phyloP scores from a whole-genome alignment of 2,888 invertebrate genomes.

The Nephrotoma appendiculata region DNA sequence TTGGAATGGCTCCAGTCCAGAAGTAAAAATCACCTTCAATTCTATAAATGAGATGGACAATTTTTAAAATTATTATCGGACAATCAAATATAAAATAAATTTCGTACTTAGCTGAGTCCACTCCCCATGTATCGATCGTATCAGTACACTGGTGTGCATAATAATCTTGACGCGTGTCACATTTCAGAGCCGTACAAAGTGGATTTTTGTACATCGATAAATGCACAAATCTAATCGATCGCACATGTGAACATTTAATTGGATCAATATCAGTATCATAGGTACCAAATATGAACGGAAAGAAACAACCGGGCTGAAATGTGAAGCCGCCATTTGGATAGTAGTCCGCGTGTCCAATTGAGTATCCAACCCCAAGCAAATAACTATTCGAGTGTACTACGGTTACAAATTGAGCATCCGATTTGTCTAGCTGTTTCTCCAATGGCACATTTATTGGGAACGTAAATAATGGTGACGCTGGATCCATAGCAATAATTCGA shows the following conservation, averaged over 20 bases:
- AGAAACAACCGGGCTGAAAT: background rate
- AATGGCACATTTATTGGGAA: conserved; percentile 24
- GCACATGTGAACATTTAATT: background rate
- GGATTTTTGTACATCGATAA: background rate
- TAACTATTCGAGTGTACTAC: conserved; percentile 24
- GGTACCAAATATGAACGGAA: background rate
- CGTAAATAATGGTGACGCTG: conserved; percentile 29
- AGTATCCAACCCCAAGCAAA: background rate
- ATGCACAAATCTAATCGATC: background rate
- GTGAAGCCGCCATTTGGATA: background rate
- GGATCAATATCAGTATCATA: background rate
- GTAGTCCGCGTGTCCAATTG: background rate
- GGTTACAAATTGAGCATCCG: conserved; percentile 28
- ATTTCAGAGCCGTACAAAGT: background rate
- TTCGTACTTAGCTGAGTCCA: background rate
- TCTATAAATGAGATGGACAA: too few relatives aligned
- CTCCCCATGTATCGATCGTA: background rate
- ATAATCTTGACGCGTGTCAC: background rate
- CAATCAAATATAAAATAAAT: background rate
- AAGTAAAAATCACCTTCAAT: background rate
- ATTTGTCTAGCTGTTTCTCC: conserved; percentile 23
- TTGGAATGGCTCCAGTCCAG: background rate
- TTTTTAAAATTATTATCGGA: too few relatives aligned
- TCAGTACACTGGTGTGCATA: background rate
- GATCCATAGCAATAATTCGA: conserved; percentile 31